phyloP scores from a whole-genome alignment of 2,113 vertebrate species.

The Phocoena phocoena region DNA sequence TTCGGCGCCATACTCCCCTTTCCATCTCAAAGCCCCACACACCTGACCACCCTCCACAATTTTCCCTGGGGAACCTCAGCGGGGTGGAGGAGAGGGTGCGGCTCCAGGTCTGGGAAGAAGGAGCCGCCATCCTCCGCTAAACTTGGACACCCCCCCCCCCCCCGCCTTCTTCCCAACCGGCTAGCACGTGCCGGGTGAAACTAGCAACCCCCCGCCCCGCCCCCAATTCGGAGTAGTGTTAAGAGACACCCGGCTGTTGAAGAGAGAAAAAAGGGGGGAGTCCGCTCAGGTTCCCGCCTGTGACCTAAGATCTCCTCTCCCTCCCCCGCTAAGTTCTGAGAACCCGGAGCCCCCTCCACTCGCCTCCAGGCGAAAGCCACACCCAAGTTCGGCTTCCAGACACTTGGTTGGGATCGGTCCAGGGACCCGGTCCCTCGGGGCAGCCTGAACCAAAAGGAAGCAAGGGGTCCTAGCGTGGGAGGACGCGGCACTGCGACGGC shows the following conservation, averaged over 20 bases:
- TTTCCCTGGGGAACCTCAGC: conserved; percentile 54
- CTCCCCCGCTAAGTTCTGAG: conserved; percentile 40
- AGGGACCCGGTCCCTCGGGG: background rate
- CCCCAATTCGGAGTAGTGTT: background rate
- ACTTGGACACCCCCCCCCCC: background rate
- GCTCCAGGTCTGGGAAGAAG: background rate
- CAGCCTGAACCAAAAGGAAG: background rate
- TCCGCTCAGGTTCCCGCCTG: background rate
- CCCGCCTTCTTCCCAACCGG: background rate
- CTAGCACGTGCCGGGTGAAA: conserved; percentile 52
- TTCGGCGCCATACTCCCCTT: background rate
- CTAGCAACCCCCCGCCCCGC: background rate
- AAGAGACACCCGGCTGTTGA: background rate
- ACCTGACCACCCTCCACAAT: background rate
- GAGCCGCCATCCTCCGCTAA: background rate
- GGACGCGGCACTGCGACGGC: background rate
- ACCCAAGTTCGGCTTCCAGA: conserved; percentile 58
- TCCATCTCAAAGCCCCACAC: background rate
- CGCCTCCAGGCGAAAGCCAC: conserved; percentile 28
- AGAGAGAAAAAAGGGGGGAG: background rate
- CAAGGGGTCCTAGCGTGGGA: background rate
- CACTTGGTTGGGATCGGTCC: background rate
- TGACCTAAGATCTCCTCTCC: background rate
- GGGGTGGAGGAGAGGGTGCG: background rate
- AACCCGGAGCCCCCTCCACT: background rate